Conservation (phyloP, 2,113 vertebrate genomes). For the Crotalus tigris region DNA sequence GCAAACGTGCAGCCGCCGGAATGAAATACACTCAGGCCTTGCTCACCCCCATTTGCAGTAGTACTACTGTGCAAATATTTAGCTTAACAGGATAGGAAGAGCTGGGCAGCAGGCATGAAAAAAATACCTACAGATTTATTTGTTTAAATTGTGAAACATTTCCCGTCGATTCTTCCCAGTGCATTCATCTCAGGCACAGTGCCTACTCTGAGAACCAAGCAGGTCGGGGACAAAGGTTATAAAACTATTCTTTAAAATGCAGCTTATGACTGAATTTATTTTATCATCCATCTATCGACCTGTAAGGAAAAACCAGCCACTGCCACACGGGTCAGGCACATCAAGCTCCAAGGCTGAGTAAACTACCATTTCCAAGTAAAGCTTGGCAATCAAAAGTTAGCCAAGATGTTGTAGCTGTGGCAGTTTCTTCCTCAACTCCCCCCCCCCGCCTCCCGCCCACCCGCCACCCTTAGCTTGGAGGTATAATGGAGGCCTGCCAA, state of each 20-base stretch:
- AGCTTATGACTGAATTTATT: constrained; percentile 31
- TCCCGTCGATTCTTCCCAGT: constrained; percentile 64
- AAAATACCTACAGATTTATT: constrained; percentile 61
- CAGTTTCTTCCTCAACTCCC: neutral
- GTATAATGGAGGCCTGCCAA: constrained; percentile 8
- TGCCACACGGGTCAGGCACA: neutral
- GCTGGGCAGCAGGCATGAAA: constrained; percentile 62
- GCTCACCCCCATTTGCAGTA: constrained; percentile 39
- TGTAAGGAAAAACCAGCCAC: neutral
- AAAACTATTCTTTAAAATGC: constrained; percentile 23
- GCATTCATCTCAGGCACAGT: constrained; percentile 53
- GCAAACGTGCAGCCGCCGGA: constrained; percentile 59
- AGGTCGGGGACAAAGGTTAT: constrained; percentile 35
- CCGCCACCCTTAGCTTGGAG: neutral
- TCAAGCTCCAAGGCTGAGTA: neutral
- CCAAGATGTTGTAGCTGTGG: neutral
- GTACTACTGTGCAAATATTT: constrained; percentile 66
- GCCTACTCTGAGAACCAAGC: constrained; percentile 51
- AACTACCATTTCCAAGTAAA: neutral
- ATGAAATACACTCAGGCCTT: constrained; percentile 56
- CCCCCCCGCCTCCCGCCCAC: accelerated
- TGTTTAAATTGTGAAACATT: constrained; percentile 64
- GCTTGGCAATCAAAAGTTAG: neutral
- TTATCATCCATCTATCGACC: constrained; percentile 4
- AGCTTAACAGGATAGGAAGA: constrained; percentile 67